These are phyloP conservation scores for Enteromius radiatus DNA, from an alignment of 2,797 vertebrate genomes.

Conservation along the genomic window DNA sequence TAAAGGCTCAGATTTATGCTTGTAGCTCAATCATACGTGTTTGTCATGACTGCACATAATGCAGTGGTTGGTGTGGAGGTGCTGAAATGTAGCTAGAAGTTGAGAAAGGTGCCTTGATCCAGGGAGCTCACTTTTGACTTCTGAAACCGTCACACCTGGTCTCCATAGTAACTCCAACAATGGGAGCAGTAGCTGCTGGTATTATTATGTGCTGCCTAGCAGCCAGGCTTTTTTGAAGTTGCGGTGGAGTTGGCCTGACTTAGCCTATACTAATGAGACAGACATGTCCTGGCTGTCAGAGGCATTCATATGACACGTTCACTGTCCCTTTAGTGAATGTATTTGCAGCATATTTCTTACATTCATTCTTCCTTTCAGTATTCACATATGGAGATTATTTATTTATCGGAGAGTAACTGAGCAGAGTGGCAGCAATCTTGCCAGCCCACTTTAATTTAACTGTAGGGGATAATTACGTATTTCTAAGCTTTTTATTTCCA, in stretches of 20 bases:
- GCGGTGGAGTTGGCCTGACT: neutral
- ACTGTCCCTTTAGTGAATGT: neutral
- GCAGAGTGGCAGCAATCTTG: neutral
- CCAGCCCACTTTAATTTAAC: neutral
- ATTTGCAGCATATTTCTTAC: neutral
- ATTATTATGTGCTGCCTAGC: constrained; percentile 20
- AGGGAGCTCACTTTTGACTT: constrained; percentile 11
- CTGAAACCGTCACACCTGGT: constrained; percentile 23
- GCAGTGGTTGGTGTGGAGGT: constrained; percentile 1
- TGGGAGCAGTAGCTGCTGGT: constrained; percentile 25
- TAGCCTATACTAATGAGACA: constrained; percentile 19
- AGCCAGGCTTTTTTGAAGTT: constrained; percentile 23
- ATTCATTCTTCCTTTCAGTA: neutral
- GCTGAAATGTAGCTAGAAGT: constrained; percentile 2
- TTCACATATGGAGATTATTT: neutral
- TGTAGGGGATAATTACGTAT: neutral
- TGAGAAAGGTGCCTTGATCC: constrained; percentile 19
- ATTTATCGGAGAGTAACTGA: neutral
- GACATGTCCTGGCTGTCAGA: constrained; percentile 16
- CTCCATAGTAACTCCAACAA: constrained; percentile 51
- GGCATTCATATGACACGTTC: neutral
- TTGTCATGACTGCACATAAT: neutral
- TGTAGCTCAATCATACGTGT: neutral
- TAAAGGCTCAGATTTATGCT: neutral
- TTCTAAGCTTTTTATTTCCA: neutral